Evolutionary conservation across 2,113 vertebrate species (phyloP).

Genomic region (Odontesthes bonariensis): DNA sequence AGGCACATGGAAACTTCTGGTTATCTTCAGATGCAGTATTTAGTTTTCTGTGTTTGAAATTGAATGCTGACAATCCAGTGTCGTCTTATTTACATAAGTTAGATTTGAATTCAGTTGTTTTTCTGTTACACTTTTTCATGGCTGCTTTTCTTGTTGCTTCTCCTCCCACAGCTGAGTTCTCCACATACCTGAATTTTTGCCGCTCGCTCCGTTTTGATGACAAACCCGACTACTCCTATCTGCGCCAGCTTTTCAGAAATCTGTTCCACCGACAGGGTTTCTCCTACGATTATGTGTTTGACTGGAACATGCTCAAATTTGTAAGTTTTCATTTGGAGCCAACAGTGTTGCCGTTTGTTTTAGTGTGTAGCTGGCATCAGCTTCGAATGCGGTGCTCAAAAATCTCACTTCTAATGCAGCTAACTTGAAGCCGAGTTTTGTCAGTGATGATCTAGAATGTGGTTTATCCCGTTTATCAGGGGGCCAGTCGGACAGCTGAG

Average conservation of each 20-base stretch:
- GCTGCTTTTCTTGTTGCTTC: background rate
- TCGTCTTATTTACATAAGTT: background rate
- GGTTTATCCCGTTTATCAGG: constrained; percentile 74
- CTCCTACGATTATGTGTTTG: constrained; percentile 97
- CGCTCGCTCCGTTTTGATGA: constrained; percentile 98
- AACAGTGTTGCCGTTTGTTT: background rate
- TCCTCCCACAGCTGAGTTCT: constrained; percentile 89
- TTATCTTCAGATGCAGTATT: background rate
- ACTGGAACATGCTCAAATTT: constrained; percentile 99
- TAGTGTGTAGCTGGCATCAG: background rate
- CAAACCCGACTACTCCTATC: constrained; percentile 97
- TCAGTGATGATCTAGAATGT: background rate
- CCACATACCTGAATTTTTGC: constrained; percentile 98
- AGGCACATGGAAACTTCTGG: background rate
- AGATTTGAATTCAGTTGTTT: background rate
- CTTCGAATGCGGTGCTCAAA: too few species aligned
- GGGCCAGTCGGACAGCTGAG: constrained; percentile 92
- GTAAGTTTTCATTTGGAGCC: constrained; percentile 81
- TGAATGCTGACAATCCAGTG: background rate
- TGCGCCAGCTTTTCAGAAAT: constrained; percentile 97
- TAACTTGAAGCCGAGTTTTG: background rate
- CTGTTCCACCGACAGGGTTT: constrained; percentile 98
- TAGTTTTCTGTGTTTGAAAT: constrained; percentile 6
- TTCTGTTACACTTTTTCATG: background rate
- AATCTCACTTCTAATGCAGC: background rate